Evolutionary conservation across 2,797 vertebrate genomes (phyloP).

Genomic region (Thamnophis elegans): DNA sequence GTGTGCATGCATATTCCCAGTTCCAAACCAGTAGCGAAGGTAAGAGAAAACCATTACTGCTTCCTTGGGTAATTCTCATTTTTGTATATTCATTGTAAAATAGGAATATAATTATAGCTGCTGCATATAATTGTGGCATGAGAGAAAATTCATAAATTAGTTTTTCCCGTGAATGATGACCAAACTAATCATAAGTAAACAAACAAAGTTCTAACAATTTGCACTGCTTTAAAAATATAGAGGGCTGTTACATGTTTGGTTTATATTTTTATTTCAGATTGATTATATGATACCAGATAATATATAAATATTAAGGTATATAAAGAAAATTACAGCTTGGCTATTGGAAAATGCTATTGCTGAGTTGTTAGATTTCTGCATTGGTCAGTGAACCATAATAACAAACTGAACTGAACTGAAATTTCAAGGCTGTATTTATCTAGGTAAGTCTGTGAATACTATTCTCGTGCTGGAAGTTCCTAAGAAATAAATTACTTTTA

Average conservation of each 20-base stretch:
- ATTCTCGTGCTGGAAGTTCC: conserved; percentile 48
- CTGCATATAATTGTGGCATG: background rate
- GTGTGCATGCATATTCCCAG: no score
- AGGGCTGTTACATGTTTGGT: background rate
- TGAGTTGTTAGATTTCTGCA: conserved; percentile 25
- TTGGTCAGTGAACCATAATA: background rate
- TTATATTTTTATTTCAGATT: background rate
- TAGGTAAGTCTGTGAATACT: conserved; percentile 37
- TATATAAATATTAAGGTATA: background rate
- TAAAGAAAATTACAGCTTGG: background rate
- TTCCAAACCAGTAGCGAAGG: no score
- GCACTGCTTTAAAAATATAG: background rate
- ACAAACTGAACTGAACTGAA: background rate
- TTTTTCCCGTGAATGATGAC: background rate
- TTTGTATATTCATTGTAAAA: background rate
- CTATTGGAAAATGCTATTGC: conserved; percentile 17
- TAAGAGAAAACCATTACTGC: no score
- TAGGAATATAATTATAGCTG: background rate
- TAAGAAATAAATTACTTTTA: conserved; percentile 49
- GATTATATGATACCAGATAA: background rate
- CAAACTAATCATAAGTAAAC: background rate
- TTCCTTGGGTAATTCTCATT: background rate
- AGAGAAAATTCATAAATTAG: background rate
- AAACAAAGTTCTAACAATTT: background rate
- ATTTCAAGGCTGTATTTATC: conserved; percentile 50